Evolutionary conservation across 2,888 invertebrate genomes (phyloP).

Genomic region (Parnassius mnemosyne): DNA sequence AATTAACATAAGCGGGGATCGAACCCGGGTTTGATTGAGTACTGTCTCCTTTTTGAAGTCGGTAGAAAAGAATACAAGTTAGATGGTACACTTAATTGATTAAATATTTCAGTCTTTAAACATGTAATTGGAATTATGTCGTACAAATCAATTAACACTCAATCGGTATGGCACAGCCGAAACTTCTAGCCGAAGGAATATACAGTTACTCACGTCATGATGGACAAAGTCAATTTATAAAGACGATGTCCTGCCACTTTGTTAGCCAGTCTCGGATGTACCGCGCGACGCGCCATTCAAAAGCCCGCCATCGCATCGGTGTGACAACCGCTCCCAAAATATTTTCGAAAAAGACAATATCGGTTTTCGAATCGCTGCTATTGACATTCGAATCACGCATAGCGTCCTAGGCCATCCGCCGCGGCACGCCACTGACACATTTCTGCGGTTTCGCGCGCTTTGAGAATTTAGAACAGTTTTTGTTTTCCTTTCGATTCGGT

Average conservation of each 20-base stretch:
- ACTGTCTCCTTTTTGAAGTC: too few species aligned
- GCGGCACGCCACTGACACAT: conserved; percentile 79
- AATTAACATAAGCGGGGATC: too few species aligned
- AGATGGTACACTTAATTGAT: too few species aligned
- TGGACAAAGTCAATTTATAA: conserved; percentile 75
- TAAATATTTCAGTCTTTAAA: too few species aligned
- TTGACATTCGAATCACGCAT: conserved; percentile 64
- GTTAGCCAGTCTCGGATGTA: conserved; percentile 64
- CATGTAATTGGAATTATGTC: conserved; percentile 9
- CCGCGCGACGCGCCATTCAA: conserved; percentile 67
- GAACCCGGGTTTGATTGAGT: too few species aligned
- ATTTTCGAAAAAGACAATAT: conserved; percentile 57
- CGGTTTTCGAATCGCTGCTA: conserved; percentile 46
- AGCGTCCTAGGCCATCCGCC: conserved; percentile 69
- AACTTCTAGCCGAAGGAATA: conserved; percentile 33
- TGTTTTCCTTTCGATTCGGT: conserved; percentile 58
- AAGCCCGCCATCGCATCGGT: conserved; percentile 64
- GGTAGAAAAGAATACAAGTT: too few species aligned
- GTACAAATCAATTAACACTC: conserved; percentile 13
- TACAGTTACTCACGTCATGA: conserved; percentile 61
- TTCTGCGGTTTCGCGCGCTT: conserved; percentile 71
- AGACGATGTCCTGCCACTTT: conserved; percentile 75
- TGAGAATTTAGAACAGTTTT: conserved; percentile 74
- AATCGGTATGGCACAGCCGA: conserved; percentile 30
- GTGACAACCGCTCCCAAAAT: conserved; percentile 63